These are phyloP conservation scores for Lepilemur ruficaudatus DNA, from an alignment of 2,797 vertebrate genomes.

Conservation along the genomic window DNA sequence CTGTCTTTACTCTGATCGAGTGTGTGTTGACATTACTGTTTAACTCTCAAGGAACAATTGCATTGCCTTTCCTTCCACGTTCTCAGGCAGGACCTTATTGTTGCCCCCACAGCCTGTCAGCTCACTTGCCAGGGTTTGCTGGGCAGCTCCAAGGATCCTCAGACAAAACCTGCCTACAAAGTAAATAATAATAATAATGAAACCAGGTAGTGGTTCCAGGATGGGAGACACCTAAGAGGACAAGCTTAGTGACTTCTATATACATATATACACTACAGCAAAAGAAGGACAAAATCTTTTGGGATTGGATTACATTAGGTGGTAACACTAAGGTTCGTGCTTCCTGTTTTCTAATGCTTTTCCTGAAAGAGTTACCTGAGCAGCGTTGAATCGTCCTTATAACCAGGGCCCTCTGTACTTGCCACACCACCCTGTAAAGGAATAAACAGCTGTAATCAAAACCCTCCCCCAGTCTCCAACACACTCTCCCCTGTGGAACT, in stretches of 20 bases:
- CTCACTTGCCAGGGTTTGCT: not conserved
- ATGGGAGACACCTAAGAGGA: not conserved
- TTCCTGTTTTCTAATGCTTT: conserved; percentile 4
- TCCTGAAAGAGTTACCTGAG: not conserved
- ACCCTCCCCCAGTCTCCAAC: not conserved
- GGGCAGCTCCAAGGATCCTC: not conserved
- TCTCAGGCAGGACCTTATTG: not conserved
- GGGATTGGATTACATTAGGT: not conserved
- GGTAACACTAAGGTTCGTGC: not conserved
- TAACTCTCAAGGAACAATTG: not conserved
- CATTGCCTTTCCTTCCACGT: not conserved
- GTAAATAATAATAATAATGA: not conserved
- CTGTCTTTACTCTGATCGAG: not conserved
- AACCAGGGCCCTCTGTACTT: not conserved
- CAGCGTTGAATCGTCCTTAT: not conserved
- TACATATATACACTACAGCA: not conserved
- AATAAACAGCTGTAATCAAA: not conserved
- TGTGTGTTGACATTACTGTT: not conserved
- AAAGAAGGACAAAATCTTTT: not conserved
- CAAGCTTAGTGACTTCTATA: not conserved
- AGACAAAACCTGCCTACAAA: not conserved
- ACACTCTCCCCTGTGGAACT: not conserved
- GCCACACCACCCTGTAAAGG: not conserved
- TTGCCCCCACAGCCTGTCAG: not conserved
- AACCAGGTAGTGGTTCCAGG: not conserved